These are phyloP conservation scores for Pachyramphus minor DNA, from an alignment of 2,113 vertebrate genomes.

Conservation along the genomic window DNA sequence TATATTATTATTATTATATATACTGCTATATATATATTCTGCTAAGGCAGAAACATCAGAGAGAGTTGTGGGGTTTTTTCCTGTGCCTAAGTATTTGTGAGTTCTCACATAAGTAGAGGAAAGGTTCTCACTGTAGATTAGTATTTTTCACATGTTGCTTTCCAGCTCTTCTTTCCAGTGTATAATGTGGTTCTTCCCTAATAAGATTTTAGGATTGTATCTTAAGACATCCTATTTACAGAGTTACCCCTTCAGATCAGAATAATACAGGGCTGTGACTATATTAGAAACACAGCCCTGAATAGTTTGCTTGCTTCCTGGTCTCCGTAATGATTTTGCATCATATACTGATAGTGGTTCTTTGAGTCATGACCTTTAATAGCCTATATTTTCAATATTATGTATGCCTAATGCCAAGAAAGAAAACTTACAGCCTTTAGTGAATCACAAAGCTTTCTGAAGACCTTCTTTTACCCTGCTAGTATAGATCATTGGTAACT, in stretches of 20 bases:
- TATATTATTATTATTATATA: too few relatives aligned
- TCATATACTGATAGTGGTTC: neutral
- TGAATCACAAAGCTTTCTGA: neutral
- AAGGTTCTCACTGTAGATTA: neutral
- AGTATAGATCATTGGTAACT: neutral
- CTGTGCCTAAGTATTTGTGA: neutral
- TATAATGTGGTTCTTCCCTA: neutral
- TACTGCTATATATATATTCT: too few relatives aligned
- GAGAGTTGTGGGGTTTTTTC: neutral
- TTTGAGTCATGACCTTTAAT: neutral
- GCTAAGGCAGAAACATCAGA: neutral
- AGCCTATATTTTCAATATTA: neutral
- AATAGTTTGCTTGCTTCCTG: neutral
- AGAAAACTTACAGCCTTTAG: neutral
- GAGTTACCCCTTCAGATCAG: neutral
- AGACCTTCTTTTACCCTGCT: neutral
- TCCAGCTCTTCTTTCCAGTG: neutral
- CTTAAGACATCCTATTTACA: neutral
- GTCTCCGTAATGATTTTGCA: neutral
- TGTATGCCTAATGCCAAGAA: neutral
- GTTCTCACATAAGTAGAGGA: fast-evolving
- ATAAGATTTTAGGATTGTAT: neutral
- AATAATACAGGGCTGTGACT: neutral
- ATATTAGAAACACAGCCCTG: neutral
- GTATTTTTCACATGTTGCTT: neutral